Evolutionary conservation across 1,140 invertebrate species (phyloP).

Genomic region (Drosophila athabasca): DNA sequence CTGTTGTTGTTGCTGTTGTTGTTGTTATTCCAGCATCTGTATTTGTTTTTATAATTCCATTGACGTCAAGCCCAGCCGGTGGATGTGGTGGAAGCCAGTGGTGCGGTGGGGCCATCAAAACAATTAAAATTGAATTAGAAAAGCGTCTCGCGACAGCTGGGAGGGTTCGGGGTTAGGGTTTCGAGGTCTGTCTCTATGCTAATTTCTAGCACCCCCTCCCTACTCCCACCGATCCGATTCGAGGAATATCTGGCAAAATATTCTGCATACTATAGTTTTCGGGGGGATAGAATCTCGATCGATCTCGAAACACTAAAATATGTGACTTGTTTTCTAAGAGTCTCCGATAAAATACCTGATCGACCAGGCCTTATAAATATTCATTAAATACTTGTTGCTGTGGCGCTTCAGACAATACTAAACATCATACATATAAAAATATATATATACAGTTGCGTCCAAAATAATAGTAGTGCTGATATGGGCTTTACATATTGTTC

Average conservation of each 20-base stretch:
- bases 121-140: conserved; percentile 73
- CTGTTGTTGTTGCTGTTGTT: no score
- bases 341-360: conserved; percentile 21
- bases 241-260: conserved; percentile 31
- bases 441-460: no score
- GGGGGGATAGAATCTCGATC: not conserved
- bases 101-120: conserved; percentile 63
- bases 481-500: no score
- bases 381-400: conserved; percentile 37
- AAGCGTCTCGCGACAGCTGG: conserved; percentile 57
- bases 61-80: conserved; percentile 60
- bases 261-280: conserved; percentile 26
- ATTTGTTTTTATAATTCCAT: conserved; percentile 79
- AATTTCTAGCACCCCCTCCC: conserved; percentile 24
- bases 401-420: conserved; percentile 31
- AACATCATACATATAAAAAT: not conserved
- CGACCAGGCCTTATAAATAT: conserved; percentile 27
- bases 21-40: conserved; percentile 23
- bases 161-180: conserved; percentile 11
- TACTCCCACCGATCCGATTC: conserved; percentile 2
- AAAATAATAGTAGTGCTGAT: no score
- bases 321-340: conserved; percentile 24
- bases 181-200: conserved; percentile 31
- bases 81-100: not conserved
- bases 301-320: conserved; percentile 14